Base-by-base conservation (phyloP, 2,888 invertebrate species). In the Stramonita haemastoma region DNA sequence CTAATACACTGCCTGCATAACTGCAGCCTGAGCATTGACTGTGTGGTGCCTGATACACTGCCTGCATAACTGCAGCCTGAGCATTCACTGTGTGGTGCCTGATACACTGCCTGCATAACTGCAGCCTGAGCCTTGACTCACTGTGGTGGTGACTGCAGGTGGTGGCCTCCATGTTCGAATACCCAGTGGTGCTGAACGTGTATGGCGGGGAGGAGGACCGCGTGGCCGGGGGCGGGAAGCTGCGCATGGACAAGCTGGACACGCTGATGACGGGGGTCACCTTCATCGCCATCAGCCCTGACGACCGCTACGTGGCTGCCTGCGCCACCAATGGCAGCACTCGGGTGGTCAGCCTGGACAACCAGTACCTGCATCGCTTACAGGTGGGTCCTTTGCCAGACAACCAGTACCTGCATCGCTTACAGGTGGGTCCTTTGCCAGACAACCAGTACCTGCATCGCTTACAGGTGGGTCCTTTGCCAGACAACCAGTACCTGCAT, bases 121-220 rank as follows among this genome's bases (percentile, higher is more conserved):
- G 46, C 8, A 8, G 46, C 46, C 46, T 46, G 8, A 46, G 4
- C 46, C 2, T 46, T 46, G n/a, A n/a, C n/a, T n/a, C n/a, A n/a
- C n/a, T n/a, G n/a, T n/a, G 46, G 4, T 46, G 46, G 46, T 46
- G 46, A 34, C 32, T 32, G 13, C 92, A 95, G 95, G 87, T 94
- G 66, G 92, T 93, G 5, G 91, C 93, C 29, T 91, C 93, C 0
- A 91, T 94, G 89, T 94, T 94, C 91, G 94, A 94, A 81, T 93
- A 91, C 89, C 95, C 94, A 0, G 84, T 94, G 29, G 90, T 94
- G 34, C 88, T 93, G 26, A 85, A 92, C 81, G 88, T 94, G 15
- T 89, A 89, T 11, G 84, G 73, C 5, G 86, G 91, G 11, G 89
- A 87, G 34, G 87, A 89, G 6, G 91, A 90, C 22, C 19, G 57